phyloP scores from a whole-genome alignment of 2,797 vertebrate species.

The Trachops cirrhosus region DNA sequence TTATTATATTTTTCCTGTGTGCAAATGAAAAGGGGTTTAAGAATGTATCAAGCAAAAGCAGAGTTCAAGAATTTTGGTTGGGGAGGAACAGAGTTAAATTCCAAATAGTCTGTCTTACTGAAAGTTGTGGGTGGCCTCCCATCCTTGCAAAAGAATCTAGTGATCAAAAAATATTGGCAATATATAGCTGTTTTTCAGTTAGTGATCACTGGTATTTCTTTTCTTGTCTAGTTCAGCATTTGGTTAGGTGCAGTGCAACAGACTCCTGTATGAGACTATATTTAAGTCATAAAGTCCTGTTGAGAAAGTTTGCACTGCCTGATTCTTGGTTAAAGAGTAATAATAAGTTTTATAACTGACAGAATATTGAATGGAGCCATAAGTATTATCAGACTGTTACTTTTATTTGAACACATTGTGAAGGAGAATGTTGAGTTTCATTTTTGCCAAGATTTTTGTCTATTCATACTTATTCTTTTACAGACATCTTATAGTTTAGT shows the following conservation, averaged over 20 bases:
- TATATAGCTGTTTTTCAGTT: constrained; percentile 50
- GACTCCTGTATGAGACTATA: constrained; percentile 47
- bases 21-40: constrained; percentile 21
- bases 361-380: not conserved
- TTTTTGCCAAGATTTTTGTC: not conserved
- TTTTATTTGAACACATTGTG: not conserved
- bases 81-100: not conserved
- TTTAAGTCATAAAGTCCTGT: not conserved
- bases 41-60: not conserved
- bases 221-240: constrained; percentile 13
- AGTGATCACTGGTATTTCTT: constrained; percentile 63
- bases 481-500: not conserved
- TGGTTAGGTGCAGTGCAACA: constrained; percentile 39
- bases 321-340: constrained; percentile 38
- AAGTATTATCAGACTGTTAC: not conserved
- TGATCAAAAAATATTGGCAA: constrained; percentile 63
- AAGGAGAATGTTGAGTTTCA: not conserved
- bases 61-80: constrained; percentile 43
- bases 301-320: not conserved
- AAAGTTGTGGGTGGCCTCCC: constrained; percentile 76
- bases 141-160: constrained; percentile 71
- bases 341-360: not conserved
- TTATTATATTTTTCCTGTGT: constrained; percentile 28
- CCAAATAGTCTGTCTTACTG: constrained; percentile 34
- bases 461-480: not conserved